phyloP scores from a whole-genome alignment of 1,140 invertebrate genomes.

The Magallana angulata region DNA sequence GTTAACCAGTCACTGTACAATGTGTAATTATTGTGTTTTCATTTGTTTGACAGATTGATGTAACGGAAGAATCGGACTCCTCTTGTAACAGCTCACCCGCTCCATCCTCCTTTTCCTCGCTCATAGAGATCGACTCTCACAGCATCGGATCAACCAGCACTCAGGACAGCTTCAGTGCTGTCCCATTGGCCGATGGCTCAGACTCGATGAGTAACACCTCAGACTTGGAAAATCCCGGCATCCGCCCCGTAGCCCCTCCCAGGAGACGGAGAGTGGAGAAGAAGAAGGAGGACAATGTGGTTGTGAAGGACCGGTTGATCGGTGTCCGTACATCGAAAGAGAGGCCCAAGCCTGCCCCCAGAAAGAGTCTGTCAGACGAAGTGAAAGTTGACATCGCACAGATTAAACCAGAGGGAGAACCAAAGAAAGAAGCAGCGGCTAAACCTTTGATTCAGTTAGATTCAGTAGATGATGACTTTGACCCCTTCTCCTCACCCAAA shows the following conservation, averaged over 20 bases:
- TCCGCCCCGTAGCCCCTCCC: constrained; percentile 47
- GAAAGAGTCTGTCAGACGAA: constrained; percentile 43
- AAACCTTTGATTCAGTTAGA: constrained; percentile 50
- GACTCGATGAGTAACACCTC: constrained; percentile 33
- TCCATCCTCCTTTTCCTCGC: neutral
- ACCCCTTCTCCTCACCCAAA: constrained; percentile 47
- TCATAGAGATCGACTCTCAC: constrained; percentile 15
- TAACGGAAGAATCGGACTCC: neutral
- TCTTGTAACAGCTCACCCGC: constrained; percentile 8
- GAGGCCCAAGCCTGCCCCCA: constrained; percentile 42
- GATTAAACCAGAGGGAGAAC: neutral
- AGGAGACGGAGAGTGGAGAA: constrained; percentile 20
- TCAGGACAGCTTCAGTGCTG: constrained; percentile 29
- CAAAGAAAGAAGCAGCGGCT: neutral
- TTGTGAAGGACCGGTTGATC: constrained; percentile 37
- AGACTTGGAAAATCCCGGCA: constrained; percentile 28
- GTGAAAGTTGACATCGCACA: neutral
- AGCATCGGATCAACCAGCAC: neutral
- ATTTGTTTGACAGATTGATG: constrained; percentile 24
- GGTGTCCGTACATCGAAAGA: neutral
- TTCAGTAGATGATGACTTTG: constrained; percentile 52
- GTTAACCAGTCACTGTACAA: too few relatives aligned
- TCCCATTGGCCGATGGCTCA: neutral
- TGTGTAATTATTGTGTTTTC: neutral
- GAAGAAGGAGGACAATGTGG: constrained; percentile 14